Base-by-base conservation (phyloP, 1,140 invertebrate species). In the Ridgeia piscesae region DNA sequence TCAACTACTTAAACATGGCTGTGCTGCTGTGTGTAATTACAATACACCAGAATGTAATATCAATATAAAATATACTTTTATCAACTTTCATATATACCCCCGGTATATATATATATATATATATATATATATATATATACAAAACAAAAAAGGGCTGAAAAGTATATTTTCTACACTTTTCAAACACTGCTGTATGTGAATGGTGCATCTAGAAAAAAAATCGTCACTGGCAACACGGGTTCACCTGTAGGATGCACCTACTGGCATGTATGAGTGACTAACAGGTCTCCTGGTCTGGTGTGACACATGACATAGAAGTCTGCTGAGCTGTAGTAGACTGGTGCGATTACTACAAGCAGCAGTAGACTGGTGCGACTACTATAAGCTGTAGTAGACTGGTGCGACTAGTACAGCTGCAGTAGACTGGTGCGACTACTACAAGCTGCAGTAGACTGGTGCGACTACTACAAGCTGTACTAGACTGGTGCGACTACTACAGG, bases 381-480 rank as follows among this genome's bases (percentile, higher is more conserved):
- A 77, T 21, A 8, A 31, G 42, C 42, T 42, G 42, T 42, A 94
- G n/a, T n/a, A n/a, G n/a, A n/a, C n/a, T 77, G 58, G 27, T 77
- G 17, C 58, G 58, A 77, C 58, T 17, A 17, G 11, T 21, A 77
- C 58, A 8, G 33, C n/a, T n/a, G n/a, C n/a, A n/a, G n/a, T n/a
- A n/a, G n/a, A n/a, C n/a, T 77, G 58, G 27, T 77, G 17, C 58
- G 58, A 77, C 58, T 17, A 17, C 27, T 21, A 77, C 58, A 8
- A 31, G 42, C 42, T 42, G 42, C 11, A 94, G n/a, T n/a, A n/a
- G n/a, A n/a, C n/a, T 77, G 58, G 27, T 77, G 17, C 58, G 58
- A 77, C 58, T 17, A 17, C 27, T 21, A 77, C 58, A 8, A 31
- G 42, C 42, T 42, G 42, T 42, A 94, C 94, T 93, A n/a, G n/a